Conservation (phyloP, 2,888 invertebrate genomes). For the Eilema depressum region DNA sequence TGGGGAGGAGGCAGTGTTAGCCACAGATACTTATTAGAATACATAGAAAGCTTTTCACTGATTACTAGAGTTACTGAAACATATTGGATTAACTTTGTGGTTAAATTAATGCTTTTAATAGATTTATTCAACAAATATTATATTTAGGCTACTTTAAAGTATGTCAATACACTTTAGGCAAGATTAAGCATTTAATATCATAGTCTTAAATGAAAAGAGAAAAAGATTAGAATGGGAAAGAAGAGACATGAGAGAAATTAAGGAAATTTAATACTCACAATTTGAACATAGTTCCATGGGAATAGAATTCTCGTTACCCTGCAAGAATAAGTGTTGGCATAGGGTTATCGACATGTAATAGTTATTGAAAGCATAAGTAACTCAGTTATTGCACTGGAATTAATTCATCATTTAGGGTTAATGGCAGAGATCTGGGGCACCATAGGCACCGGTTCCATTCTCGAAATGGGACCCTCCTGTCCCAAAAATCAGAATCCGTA, state of each 20-base stretch:
- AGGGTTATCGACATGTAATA: slow-evolving; percentile 23
- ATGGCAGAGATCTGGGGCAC: slow-evolving; percentile 13
- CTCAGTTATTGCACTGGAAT: background rate
- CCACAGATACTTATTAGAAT: slow-evolving; percentile 50
- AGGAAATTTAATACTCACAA: slow-evolving; percentile 89
- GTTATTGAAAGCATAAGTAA: background rate
- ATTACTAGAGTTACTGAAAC: slow-evolving; percentile 38
- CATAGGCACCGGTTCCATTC: slow-evolving; percentile 24
- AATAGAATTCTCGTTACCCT: slow-evolving; percentile 98
- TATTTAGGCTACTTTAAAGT: slow-evolving; percentile 58
- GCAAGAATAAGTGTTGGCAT: slow-evolving; percentile 68
- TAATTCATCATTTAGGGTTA: slow-evolving; percentile 2
- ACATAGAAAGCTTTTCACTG: slow-evolving; percentile 54
- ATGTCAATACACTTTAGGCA: slow-evolving; percentile 64
- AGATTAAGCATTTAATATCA: slow-evolving; percentile 62
- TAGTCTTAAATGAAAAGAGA: slow-evolving; percentile 58
- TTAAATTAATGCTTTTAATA: slow-evolving; percentile 27
- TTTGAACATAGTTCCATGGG: slow-evolving; percentile 99
- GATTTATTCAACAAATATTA: slow-evolving; percentile 38
- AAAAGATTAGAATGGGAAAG: slow-evolving; percentile 48
- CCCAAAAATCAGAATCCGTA: slow-evolving; percentile 16
- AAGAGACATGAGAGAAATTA: slow-evolving; percentile 38
- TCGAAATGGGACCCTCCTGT: slow-evolving; percentile 16
- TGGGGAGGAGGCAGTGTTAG: slow-evolving; percentile 45
- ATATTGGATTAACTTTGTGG: slow-evolving; percentile 29